Evolutionary conservation across 2,888 invertebrate species (phyloP).

Genomic region (Drosophila prolongata): DNA sequence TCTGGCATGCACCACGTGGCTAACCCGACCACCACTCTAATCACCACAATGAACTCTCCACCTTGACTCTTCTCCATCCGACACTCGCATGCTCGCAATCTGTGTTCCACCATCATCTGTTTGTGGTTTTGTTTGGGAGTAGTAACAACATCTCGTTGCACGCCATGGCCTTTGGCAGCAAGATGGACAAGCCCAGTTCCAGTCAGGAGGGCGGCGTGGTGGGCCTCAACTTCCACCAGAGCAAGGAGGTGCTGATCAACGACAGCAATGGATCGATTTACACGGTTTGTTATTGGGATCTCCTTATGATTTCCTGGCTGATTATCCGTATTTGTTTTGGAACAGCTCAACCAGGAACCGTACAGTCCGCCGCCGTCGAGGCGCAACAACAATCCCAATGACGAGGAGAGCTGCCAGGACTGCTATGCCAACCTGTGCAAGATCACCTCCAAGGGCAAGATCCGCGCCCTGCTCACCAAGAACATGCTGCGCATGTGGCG

Average conservation of each 20-base stretch:
- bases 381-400: conserved; percentile 74
- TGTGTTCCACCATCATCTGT: conserved; percentile 66
- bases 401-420: conserved; percentile 81
- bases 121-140: conserved; percentile 74
- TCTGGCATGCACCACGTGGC: conserved; percentile 44
- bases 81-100: conserved; percentile 73
- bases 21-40: conserved; percentile 30
- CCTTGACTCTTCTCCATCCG: conserved; percentile 35
- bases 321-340: background rate
- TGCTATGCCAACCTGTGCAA: conserved; percentile 80
- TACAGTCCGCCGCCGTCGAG: conserved; percentile 80
- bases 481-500: conserved; percentile 96
- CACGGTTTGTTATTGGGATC: conserved; percentile 76
- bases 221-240: conserved; percentile 95
- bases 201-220: conserved; percentile 94
- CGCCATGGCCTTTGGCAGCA: conserved; percentile 91
- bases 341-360: conserved; percentile 82
- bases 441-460: conserved; percentile 92
- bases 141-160: conserved; percentile 92
- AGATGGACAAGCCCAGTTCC: conserved; percentile 92
- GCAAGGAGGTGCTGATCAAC: conserved; percentile 93
- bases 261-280: conserved; percentile 88
- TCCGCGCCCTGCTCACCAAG: conserved; percentile 93
- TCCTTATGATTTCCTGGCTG: background rate
- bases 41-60: conserved; percentile 28